phyloP scores from a whole-genome alignment of 2,888 invertebrate species.

The Eupithecia subfuscata region DNA sequence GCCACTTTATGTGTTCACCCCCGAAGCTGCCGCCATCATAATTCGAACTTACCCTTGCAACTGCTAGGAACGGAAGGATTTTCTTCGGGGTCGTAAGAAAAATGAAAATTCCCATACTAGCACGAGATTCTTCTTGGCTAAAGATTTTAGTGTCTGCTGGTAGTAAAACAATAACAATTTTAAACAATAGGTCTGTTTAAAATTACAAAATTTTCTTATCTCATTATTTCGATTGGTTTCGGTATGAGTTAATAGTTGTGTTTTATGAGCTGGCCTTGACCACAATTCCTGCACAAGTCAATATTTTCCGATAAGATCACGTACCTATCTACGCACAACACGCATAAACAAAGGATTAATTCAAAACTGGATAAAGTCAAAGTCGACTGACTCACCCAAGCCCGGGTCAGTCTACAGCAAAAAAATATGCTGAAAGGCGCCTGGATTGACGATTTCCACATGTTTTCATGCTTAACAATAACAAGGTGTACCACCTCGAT shows the following conservation, averaged over 20 bases:
- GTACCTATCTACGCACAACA: background rate
- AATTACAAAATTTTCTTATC: background rate
- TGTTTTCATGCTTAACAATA: background rate
- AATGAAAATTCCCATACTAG: background rate
- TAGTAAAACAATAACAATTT: background rate
- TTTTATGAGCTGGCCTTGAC: background rate
- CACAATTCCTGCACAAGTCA: background rate
- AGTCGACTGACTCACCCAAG: conserved; percentile 2
- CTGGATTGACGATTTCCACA: background rate
- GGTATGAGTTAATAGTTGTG: background rate
- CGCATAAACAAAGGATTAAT: conserved; percentile 1
- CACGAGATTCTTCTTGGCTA: background rate
- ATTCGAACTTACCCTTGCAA: too few relatives aligned
- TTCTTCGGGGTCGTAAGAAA: too few relatives aligned
- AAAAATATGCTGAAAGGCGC: background rate
- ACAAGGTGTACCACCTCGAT: background rate
- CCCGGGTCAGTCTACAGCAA: background rate
- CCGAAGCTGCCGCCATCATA: too few relatives aligned
- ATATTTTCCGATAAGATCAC: background rate
- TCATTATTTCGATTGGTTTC: background rate
- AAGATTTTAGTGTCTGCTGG: background rate
- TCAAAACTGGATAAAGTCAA: background rate
- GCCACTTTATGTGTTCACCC: too few relatives aligned
- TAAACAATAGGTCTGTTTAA: background rate
- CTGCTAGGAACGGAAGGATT: too few relatives aligned